Evolutionary conservation across 2,888 invertebrate genomes (phyloP).

Genomic region (Serripes groenlandicus): DNA sequence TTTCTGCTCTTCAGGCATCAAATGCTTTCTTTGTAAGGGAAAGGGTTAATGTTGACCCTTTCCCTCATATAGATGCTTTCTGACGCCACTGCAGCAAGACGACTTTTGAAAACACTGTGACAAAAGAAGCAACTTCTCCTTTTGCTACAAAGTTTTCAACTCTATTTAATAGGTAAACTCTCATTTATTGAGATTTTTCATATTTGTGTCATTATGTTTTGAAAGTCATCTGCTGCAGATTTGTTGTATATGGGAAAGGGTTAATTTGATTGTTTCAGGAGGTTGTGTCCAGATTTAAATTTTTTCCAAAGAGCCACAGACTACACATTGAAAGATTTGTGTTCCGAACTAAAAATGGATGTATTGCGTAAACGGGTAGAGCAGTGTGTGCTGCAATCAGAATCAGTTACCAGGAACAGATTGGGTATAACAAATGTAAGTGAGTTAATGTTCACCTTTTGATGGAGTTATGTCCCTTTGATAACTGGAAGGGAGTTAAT

Average conservation of each 20-base stretch:
- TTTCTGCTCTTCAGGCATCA: no score
- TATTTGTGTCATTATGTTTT: neutral
- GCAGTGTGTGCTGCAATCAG: slow-evolving; percentile 93
- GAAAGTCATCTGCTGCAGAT: neutral
- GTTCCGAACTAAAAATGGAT: slow-evolving; percentile 92
- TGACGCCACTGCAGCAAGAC: no score
- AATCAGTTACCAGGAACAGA: slow-evolving; percentile 95
- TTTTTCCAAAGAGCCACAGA: slow-evolving; percentile 98
- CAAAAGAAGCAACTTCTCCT: neutral
- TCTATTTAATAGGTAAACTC: neutral
- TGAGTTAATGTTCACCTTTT: no score
- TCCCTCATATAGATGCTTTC: no score
- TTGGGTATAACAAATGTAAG: slow-evolving; percentile 95
- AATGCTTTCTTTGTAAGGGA: no score
- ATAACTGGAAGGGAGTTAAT: no score
- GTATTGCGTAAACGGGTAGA: slow-evolving; percentile 96
- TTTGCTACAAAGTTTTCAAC: neutral
- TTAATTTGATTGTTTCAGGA: slow-evolving; percentile 83
- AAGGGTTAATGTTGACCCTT: no score
- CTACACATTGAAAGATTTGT: slow-evolving; percentile 93
- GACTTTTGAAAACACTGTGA: no score
- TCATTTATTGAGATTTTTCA: neutral
- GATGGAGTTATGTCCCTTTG: no score
- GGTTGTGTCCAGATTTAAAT: slow-evolving; percentile 97
- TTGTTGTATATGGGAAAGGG: neutral